phyloP scores from a whole-genome alignment of 2,797 vertebrate species.

The Chlorospingus semifuscus region DNA sequence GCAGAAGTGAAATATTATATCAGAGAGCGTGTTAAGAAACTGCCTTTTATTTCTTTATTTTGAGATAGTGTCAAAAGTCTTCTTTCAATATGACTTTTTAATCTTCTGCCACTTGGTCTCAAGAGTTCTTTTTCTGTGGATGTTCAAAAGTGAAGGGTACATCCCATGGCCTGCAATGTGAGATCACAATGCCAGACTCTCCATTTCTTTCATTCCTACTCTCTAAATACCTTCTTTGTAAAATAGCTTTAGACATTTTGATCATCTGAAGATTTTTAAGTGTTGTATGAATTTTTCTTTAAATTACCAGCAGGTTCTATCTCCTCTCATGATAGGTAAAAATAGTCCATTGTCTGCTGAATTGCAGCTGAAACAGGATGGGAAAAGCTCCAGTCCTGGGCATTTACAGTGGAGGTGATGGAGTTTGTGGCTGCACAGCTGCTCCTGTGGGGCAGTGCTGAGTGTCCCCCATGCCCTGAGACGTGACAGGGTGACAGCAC shows the following conservation, averaged over 20 bases:
- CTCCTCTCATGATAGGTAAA: not conserved
- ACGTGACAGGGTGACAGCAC: not conserved
- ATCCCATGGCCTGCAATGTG: not conserved
- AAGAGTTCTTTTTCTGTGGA: not conserved
- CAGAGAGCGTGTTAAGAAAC: not conserved
- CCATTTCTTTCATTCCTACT: not conserved
- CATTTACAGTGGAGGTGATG: rapidly evolving
- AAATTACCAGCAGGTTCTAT: not conserved
- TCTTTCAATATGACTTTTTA: not conserved
- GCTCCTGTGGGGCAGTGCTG: not conserved
- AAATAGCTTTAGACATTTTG: not conserved
- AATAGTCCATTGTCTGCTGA: not conserved
- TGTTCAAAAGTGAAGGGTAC: not conserved
- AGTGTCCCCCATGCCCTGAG: not conserved
- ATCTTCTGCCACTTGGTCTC: not conserved
- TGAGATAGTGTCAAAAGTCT: not conserved
- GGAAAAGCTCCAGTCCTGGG: not conserved
- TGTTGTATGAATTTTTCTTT: not conserved
- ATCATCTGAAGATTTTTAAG: not conserved
- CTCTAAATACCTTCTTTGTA: not conserved
- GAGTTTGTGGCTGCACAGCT: not conserved
- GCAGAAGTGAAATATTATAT: not conserved
- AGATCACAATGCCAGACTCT: not conserved
- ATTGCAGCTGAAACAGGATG: not conserved
- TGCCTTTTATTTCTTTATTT: not conserved